Evolutionary conservation across 37 sponge, comb jelly and placozoan species (phyloP), one percentile per base, ranked within the genome.

Genomic region (Chondrosia reniformis): DNA sequence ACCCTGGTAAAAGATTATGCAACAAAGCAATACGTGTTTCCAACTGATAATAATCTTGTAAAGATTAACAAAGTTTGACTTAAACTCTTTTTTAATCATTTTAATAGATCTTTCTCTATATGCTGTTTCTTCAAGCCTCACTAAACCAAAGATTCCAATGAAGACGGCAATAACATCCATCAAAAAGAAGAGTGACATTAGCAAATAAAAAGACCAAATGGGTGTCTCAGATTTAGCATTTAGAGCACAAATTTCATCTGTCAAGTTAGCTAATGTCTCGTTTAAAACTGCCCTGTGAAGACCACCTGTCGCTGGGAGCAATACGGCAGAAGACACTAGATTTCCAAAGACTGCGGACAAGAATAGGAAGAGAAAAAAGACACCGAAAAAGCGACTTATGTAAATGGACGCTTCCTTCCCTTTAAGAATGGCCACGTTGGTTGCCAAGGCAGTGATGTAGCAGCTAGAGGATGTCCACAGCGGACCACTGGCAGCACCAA

Each of bases 401-500:
- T 40, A 40, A 41, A 43, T 69, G 13, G 72, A 4, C 1, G 72
- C 32, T 31, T 40, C 1, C 43, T 69, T 69, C 22, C 13, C 13
- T 13, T 43, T 17, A 17, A 25, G n/a, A 17, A 24, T 0, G 36
- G 72, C 41, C 5, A 38, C 6, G 17, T 34, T 44, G 17, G 9
- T 25, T 17, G 72, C 72, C 15, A 41, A 24, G 43, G 22, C 21
- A 44, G 72, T 69, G 43, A 69, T 25, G 24, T 69, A 69, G n/a
- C 39, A 19, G 22, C 44, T 25, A 2, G 72, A 31, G n/a, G 92
- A 62, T 5, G 83, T 74, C 85, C 85, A 92, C 15, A 88, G 63
- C 12, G 85, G 88, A 0, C 79, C 92, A 12, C 79, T 82, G 15
- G 79, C 85, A 33, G 83, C 21, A 10, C 92, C 92, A 4, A 80